Base-by-base conservation (phyloP, 2,113 vertebrate genomes). In the Paralichthys olivaceus region DNA sequence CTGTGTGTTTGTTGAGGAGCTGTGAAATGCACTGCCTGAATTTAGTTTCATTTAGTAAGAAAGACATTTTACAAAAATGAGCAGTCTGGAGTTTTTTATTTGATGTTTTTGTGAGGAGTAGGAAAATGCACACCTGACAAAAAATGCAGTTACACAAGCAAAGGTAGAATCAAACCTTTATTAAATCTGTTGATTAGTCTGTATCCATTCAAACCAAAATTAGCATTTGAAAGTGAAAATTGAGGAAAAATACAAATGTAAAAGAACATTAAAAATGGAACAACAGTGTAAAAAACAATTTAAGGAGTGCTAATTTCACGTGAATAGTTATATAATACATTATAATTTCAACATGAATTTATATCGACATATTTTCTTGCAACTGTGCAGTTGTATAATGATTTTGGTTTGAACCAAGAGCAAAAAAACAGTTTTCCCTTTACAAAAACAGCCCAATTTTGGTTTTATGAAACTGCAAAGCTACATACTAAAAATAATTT, bases 161-260 rank as follows among this genome's bases (percentile, higher is more conserved):
- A 60, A 55, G 19, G 2, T 13, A 43, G 20, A 76, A 59, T 67
- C 4, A 45, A 53, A 20, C 9, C 5, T 72, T 84, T 64, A 69
- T 61, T 75, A 6, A 47, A 34, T n/a, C 20, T 20, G 1, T 53
- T 66, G 4, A 64, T 2, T 14, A 25, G 11, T 3, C 22, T 57
- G n/a, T 45, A 9, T 40, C 2, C 26, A 6, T 60, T 34, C 14
- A 40, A 14, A 43, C 7, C 12, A 53, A 37, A 12, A 2, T 68
- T 1, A 45, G n/a, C 32, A 13, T 8, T 17, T 53, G 63, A 45
- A 61, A 34, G n/a, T 67, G 0, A 49, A 7, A 59, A 32, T 26
- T n/a, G 15, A 19, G 4, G 7, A 28, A 28, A 40, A 63, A 43
- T 34, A 17, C 15, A 7, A 26, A 28, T 7, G 17, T 40, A 49